Conservation (phyloP, 2,797 vertebrate species). For the Danio kyathit region DNA sequence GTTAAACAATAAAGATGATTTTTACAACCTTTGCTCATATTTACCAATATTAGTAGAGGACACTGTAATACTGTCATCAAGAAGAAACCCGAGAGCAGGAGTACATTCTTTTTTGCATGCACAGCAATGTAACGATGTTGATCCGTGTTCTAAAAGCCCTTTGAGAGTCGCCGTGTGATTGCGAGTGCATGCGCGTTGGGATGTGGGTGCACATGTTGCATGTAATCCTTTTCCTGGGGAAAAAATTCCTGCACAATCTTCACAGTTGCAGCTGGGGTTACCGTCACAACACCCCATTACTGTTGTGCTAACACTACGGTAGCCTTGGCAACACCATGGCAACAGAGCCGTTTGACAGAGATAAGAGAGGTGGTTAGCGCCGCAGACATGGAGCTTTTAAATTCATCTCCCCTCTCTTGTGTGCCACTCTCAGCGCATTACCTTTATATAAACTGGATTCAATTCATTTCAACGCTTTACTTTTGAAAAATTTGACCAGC, state of each 20-base stretch:
- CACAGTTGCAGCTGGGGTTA: slow-evolving; percentile 60
- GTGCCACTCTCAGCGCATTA: background rate
- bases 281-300: slow-evolving; percentile 61
- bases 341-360: slow-evolving; percentile 60
- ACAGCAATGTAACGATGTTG: background rate
- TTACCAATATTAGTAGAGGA: too few species aligned
- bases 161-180: slow-evolving; percentile 12
- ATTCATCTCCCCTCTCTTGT: slow-evolving; percentile 50
- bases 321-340: slow-evolving; percentile 66
- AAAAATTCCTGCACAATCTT: slow-evolving; percentile 45
- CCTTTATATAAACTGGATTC: slow-evolving; percentile 29
- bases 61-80: background rate
- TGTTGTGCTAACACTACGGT: slow-evolving; percentile 60
- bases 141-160: background rate
- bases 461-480: slow-evolving; percentile 21
- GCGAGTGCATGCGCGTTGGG: slow-evolving; percentile 20
- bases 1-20: too few species aligned
- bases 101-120: background rate
- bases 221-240: slow-evolving; percentile 46
- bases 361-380: slow-evolving; percentile 59
- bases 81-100: background rate
- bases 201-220: slow-evolving; percentile 30
- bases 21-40: too few species aligned
- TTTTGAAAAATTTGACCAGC: slow-evolving; percentile 19
- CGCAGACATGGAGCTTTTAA: slow-evolving; percentile 46